Evolutionary conservation across 2,113 vertebrate species (phyloP), one percentile per base, ranked within the genome.

Genomic region (Entomyzon cyanotis): DNA sequence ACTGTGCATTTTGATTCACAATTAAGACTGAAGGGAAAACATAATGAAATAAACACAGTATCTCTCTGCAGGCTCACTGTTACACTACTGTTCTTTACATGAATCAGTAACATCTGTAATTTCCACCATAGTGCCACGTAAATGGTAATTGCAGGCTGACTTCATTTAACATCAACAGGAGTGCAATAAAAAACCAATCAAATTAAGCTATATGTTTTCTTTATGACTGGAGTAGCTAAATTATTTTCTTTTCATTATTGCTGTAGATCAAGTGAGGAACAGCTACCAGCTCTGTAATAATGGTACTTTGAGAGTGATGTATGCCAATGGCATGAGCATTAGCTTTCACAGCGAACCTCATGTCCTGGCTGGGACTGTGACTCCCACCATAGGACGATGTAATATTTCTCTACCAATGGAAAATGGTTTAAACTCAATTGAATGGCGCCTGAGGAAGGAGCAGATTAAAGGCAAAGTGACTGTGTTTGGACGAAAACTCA

Each of bases 291-390:
- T 99, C 94, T 99, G 99, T 96, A 99, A 99, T 95, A 99, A 99
- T 11, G 99, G 99, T 53, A 99, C 99, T 65, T 98, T 99, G 97
- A 98, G 99, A 97, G 99, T 99, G 95, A 98, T 99, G 99, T 99
- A 99, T 24, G 99, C 99, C 96, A 99, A 99, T 33, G 99, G 99
- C 53, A 99, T 99, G 99, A 99, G 98, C 31, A 99, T 99, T 98
- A 99, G 99, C 97, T 99, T 99, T 97, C 99, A 99, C 97, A 99
- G 99, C 2, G 99, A 99, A 96, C 99, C 99, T 27, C 99, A 99
- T 91, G 99, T 99, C 95, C 98, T 99, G 37, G 99, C 99, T 2
- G 99, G 99, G 52, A 99, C 99, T 47, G 98, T 99, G 90, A 99
- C 99, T 95, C 99, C 99, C 87, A 99, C 99, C 39, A 99, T 99